Conservation (phyloP, 2,888 invertebrate genomes). For the Parascotia fuliginaria region DNA sequence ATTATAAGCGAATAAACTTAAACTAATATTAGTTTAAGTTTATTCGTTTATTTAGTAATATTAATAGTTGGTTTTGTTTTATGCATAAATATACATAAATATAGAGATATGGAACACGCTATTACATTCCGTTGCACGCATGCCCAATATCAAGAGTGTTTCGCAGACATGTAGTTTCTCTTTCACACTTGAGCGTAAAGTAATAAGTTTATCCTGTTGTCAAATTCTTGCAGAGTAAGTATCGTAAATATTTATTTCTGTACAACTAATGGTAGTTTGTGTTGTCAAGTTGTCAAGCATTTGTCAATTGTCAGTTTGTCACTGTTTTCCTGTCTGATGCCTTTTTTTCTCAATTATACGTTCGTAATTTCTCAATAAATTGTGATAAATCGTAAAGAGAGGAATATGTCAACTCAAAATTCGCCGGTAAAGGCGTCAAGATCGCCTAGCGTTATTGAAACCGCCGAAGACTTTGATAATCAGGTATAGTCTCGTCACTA, state of each 20-base stretch:
- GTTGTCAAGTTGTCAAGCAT: conserved; percentile 17
- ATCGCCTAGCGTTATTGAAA: conserved; percentile 64
- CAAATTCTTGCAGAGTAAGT: not conserved
- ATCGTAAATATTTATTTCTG: too few relatives aligned
- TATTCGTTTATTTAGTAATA: too few relatives aligned
- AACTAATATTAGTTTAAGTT: too few relatives aligned
- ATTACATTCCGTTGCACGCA: not conserved
- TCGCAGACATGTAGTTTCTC: conserved; percentile 3
- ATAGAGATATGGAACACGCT: not conserved
- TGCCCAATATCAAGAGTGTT: not conserved
- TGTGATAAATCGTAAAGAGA: conserved; percentile 13
- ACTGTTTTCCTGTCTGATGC: conserved; percentile 32
- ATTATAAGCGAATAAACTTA: too few relatives aligned
- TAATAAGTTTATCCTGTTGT: conserved; percentile 19
- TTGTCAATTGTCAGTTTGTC: conserved; percentile 19
- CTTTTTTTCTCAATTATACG: conserved; percentile 6
- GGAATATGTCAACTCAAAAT: conserved; percentile 64
- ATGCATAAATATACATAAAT: too few relatives aligned
- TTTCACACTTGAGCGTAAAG: not conserved
- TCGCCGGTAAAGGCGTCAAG: conserved; percentile 65
- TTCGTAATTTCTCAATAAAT: conserved; percentile 1
- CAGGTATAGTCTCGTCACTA: conserved; percentile 62
- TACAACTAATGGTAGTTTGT: too few relatives aligned
- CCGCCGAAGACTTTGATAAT: conserved; percentile 71
- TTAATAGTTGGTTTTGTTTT: too few relatives aligned